These are phyloP conservation scores for Dolichoris vasculosae DNA, from an alignment of 1,140 invertebrate genomes.

Conservation along the genomic window DNA sequence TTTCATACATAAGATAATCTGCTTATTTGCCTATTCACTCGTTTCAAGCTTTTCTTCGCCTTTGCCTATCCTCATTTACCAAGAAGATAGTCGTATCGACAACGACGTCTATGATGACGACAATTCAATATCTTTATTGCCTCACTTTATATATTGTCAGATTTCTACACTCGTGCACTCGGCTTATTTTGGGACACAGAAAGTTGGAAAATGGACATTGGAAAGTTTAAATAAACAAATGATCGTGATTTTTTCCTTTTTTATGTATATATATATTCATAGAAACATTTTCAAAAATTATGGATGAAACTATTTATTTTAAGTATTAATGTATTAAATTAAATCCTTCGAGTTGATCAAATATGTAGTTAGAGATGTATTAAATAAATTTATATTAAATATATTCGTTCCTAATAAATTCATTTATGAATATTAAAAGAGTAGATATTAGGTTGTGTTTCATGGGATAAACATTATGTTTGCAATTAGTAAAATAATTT, in stretches of 20 bases:
- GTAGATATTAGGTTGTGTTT: no score
- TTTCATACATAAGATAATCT: background rate
- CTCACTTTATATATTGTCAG: background rate
- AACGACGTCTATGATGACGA: background rate
- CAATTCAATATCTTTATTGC: constrained; percentile 12
- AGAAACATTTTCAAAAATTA: no score
- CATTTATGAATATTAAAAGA: no score
- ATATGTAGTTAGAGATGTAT: no score
- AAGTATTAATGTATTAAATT: no score
- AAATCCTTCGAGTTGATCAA: no score
- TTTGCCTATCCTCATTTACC: background rate
- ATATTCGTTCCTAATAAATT: no score
- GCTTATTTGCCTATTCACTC: constrained; percentile 17
- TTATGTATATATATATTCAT: background rate
- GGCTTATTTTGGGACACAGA: background rate
- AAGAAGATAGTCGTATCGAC: background rate
- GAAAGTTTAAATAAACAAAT: background rate
- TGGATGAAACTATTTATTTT: no score
- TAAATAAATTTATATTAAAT: no score
- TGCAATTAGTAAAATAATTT: no score
- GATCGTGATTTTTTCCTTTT: background rate
- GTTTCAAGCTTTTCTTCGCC: background rate
- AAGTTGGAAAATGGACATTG: background rate
- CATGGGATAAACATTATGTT: no score
- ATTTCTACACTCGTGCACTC: background rate